Base-by-base conservation (phyloP, 2,888 invertebrate species). In the Apamea epomidion region DNA sequence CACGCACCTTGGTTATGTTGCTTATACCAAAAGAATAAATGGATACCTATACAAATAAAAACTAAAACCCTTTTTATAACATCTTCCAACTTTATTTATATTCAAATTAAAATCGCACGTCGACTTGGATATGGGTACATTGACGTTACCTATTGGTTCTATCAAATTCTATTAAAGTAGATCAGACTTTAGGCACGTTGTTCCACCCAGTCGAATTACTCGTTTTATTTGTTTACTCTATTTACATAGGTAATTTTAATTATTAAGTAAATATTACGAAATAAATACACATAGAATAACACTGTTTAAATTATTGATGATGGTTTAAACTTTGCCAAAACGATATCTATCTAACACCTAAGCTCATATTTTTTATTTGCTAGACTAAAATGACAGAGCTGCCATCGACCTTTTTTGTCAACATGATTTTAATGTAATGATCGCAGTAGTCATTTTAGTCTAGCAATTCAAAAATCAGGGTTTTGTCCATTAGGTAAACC, bases 71-170 rank as follows among this genome's bases (percentile, higher is more conserved):
- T 54, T 54, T 8, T 54, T 54, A 0, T 8, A 21, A 8, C 16
- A 21, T 48, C 16, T 16, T 32, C 1, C 8, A 54, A 29, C 25
- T 60, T 51, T 62, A 72, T 54, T 84, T 68, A 67, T 69, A 85
- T 85, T 75, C 48, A 73, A 73, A 69, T 75, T 71, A 73, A 77
- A 62, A 70, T 65, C 60, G 69, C 58, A 81, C 62, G 65, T 65
- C 1, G 58, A 54, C n/a, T 14, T 48, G 8, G 29, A 42, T 54
- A 81, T 69, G 77, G 37, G 86, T 88, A 7, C 75, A 68, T 86
- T 85, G 85, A 85, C 85, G 82, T 70, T 29, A 67, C 42, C 25
- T 42, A 62, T 42, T 86, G 42, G 10, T 64, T 76, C 29, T 58
- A 74, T n/a, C n/a, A 16, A 64, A 69, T 73, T 68, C 45, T 73